Evolutionary conservation across 1,140 invertebrate genomes (phyloP).

Genomic region (Macrostomum lignano): DNA sequence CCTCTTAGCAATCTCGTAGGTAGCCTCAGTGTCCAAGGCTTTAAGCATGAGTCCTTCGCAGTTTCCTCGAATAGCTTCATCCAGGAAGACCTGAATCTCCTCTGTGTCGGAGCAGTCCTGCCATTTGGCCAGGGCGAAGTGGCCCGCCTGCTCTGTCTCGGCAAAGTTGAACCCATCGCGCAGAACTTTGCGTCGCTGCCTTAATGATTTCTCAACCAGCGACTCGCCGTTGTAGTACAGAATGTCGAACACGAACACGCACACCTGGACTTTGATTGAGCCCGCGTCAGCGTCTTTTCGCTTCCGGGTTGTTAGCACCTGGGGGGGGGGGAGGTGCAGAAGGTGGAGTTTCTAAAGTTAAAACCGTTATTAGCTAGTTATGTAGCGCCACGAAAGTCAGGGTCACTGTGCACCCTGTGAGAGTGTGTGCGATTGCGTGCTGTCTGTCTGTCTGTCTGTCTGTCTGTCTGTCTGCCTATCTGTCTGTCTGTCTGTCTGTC

Average conservation of each 20-base stretch:
- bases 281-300: constrained; percentile 47
- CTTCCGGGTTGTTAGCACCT: constrained; percentile 1
- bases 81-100: constrained; percentile 68
- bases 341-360: too few species aligned
- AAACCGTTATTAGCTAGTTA: too few species aligned
- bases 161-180: too few species aligned
- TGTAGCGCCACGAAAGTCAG: too few species aligned
- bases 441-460: too few species aligned
- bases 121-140: constrained; percentile 59
- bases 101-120: constrained; percentile 49
- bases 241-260: constrained; percentile 86
- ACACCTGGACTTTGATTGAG: constrained; percentile 84
- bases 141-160: constrained; percentile 37
- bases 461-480: too few species aligned
- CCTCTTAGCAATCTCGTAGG: constrained; percentile 86
- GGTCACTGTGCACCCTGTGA: too few species aligned
- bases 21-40: constrained; percentile 60
- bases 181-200: constrained; percentile 43
- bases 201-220: constrained; percentile 48
- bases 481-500: too few species aligned
- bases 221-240: constrained; percentile 68
- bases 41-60: constrained; percentile 99
- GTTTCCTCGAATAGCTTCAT: constrained; percentile 76
- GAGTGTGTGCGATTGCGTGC: too few species aligned
- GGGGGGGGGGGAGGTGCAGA: too few species aligned